These are phyloP conservation scores for Pristionchus japonicus DNA, from an alignment of 2,888 invertebrate species.

Conservation along the genomic window DNA sequence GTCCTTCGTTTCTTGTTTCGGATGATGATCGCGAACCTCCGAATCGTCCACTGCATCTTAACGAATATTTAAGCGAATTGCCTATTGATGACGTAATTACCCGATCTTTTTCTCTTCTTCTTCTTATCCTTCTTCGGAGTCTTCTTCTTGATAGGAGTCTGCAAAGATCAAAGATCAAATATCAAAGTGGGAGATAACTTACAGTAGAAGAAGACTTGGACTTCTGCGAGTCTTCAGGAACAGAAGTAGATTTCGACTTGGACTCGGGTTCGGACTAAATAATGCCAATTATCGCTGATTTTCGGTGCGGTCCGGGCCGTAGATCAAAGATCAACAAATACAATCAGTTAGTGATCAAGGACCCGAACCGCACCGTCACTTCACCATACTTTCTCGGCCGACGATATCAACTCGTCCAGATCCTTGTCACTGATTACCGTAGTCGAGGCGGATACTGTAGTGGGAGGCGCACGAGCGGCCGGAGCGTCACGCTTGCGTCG, in stretches of 20 bases:
- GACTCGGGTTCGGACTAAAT: neutral
- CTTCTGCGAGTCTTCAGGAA: too few species aligned
- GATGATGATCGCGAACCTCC: neutral
- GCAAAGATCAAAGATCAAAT: neutral
- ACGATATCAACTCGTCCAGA: neutral
- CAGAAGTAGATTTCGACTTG: neutral
- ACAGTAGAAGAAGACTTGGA: neutral
- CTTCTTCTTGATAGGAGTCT: neutral
- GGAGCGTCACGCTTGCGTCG: neutral
- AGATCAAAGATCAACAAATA: slow-evolving; percentile 28
- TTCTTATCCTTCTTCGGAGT: neutral
- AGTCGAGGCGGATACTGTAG: neutral
- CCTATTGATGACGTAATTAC: neutral
- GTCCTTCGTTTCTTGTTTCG: neutral
- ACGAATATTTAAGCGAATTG: neutral
- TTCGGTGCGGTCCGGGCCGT: slow-evolving; percentile 1
- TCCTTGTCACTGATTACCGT: slow-evolving; percentile 33
- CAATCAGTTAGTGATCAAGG: neutral
- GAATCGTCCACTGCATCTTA: neutral
- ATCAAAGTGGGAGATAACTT: neutral
- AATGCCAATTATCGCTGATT: neutral
- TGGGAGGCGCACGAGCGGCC: neutral
- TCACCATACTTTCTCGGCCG: neutral
- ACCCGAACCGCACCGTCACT: neutral
- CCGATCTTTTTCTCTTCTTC: neutral